Percentiles rank a stretch among this genome's conserved stretches.
These are phyloP conservation scores for Poecilia latipinna DNA, from an alignment of 2,113 vertebrate species.

Conservation along the genomic window DNA sequence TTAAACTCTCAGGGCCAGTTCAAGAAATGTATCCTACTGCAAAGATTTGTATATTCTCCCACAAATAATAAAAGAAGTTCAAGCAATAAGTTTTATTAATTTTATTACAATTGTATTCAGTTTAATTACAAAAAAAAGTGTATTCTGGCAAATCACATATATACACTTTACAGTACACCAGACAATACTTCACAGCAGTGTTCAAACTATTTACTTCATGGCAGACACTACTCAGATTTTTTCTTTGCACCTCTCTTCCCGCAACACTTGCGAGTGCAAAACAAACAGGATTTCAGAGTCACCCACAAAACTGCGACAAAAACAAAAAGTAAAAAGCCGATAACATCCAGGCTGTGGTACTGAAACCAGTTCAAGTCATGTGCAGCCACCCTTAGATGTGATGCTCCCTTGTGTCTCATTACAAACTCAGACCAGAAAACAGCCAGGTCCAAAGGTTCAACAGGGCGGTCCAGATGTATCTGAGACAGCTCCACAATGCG, in stretches of 20 bases:
- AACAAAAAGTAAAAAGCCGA: slow-evolving; percentile 79
- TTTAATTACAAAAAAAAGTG: not conserved
- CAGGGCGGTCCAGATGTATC: slow-evolving; percentile 87
- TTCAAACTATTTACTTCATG: not conserved
- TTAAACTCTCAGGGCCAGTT: not conserved
- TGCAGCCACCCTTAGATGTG: slow-evolving; percentile 87
- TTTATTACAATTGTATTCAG: not conserved
- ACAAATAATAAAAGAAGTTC: not conserved
- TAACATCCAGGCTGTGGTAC: slow-evolving; percentile 90
- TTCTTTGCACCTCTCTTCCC: slow-evolving; percentile 55
- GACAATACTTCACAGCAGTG: not conserved
- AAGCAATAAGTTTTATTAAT: not conserved
- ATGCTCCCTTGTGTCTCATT: slow-evolving; percentile 89
- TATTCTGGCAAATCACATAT: not conserved
- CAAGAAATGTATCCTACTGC: not conserved
- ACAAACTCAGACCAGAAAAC: slow-evolving; percentile 95
- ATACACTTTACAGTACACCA: not conserved
- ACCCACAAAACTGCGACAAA: slow-evolving; percentile 70
- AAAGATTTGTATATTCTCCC: not conserved
- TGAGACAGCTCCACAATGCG: slow-evolving; percentile 84
- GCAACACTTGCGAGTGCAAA: slow-evolving; percentile 74
- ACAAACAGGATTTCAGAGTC: slow-evolving; percentile 81
- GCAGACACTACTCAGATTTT: slow-evolving; percentile 66
- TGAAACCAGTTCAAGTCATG: slow-evolving; percentile 94
- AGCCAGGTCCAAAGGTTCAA: slow-evolving; percentile 87